Evolutionary conservation across 2,888 invertebrate genomes (phyloP), one percentile per base, ranked within the genome.

Genomic region (Galerucella calmariensis): DNA sequence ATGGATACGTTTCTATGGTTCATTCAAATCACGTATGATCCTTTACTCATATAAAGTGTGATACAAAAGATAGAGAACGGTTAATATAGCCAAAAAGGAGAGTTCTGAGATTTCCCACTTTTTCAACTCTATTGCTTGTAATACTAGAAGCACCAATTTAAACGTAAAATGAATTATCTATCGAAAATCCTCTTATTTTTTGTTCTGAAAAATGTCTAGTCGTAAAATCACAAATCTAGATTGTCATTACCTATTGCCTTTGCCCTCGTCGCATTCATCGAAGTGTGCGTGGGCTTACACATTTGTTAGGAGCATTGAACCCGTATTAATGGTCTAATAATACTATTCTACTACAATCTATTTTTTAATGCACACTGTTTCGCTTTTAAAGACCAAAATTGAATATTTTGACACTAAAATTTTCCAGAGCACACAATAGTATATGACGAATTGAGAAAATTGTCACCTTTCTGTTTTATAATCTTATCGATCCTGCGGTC

Each of bases 211-310:
- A 16, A 56, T 20, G 10, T 56, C 20, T 56, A 10, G 20, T 10
- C 2, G 16, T 9, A 20, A 56, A 1, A n/a, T 56, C 20, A 56
- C 56, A 56, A 20, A 10, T 56, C 10, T 20, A 56, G 9, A 56
- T 6, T 16, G 16, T n/a, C 56, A 16, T 20, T 20, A 53, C 53
- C 53, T 53, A 56, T 56, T 56, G 56, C 56, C 56, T 56, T 56
- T 56, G 56, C 56, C 10, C 56, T 56, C 16, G 20, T 56, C 9
- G 20, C 62, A 62, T 14, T 35, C n/a, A 62, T 41, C 62, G 62
- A 62, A 35, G n/a, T 62, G 62, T 62, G 62, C 35, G 62, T 62
- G 62, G 62, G 62, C 12, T 41, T 10, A 35, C 27, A 62, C 62
- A 62, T 35, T 12, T 10, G 35, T 61, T 35, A 61, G n/a, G 61